phyloP scores from a whole-genome alignment of 2,888 invertebrate genomes.

The Drosophila multiciliata region DNA sequence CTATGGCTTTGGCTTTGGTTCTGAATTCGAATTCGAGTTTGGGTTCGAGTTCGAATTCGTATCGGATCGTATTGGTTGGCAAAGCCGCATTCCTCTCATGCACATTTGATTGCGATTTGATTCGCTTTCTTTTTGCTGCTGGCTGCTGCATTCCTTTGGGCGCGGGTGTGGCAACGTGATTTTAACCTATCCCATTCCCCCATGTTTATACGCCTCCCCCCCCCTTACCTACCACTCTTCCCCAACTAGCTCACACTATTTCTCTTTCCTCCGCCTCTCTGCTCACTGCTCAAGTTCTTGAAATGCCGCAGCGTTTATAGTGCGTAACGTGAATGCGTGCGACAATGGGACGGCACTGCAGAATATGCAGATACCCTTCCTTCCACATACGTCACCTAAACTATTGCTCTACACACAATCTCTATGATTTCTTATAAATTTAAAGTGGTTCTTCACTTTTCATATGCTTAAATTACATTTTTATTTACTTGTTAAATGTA shows the following conservation, averaged over 20 bases:
- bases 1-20: slow-evolving; percentile 22
- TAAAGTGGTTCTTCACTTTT: not conserved
- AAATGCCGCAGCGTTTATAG: slow-evolving; percentile 72
- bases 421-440: not conserved
- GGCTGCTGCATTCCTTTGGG: slow-evolving; percentile 37
- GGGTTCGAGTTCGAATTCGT: slow-evolving; percentile 15
- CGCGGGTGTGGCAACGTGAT: slow-evolving; percentile 13
- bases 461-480: not conserved
- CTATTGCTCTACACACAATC: not conserved
- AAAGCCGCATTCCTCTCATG: slow-evolving; percentile 65
- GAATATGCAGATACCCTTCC: slow-evolving; percentile 24
- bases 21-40: slow-evolving; percentile 2
- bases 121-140: slow-evolving; percentile 45
- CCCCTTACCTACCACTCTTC: not conserved
- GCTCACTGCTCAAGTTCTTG: slow-evolving; percentile 43
- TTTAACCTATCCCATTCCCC: not conserved
- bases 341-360: slow-evolving; percentile 21
- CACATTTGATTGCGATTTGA: slow-evolving; percentile 68
- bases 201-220: no score
- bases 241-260: not conserved
- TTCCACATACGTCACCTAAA: not conserved
- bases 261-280: slow-evolving; percentile 1
- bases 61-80: slow-evolving; percentile 25
- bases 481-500: not conserved
- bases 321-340: slow-evolving; percentile 65